phyloP scores from a whole-genome alignment of 2,797 vertebrate species.

The Spea hammondii region DNA sequence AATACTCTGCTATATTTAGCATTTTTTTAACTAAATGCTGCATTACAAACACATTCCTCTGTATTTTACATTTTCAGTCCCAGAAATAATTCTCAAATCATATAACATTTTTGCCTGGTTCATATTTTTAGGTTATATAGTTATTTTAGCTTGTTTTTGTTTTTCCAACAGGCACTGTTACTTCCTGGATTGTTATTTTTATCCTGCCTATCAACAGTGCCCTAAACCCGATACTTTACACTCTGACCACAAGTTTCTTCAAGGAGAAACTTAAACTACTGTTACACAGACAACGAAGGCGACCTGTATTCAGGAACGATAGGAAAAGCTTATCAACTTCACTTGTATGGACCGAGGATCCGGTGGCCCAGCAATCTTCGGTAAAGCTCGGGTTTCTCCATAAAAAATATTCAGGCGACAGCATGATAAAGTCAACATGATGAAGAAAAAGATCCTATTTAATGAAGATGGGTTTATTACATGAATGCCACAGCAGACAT shows the following conservation, averaged over 20 bases:
- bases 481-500: slow-evolving; percentile 25
- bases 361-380: slow-evolving; percentile 44
- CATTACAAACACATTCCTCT: background rate
- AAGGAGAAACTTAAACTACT: slow-evolving; percentile 79
- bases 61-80: background rate
- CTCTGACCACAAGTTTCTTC: slow-evolving; percentile 78
- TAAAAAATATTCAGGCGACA: slow-evolving; percentile 57
- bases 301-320: slow-evolving; percentile 64
- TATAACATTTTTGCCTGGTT: no score
- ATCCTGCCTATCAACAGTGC: slow-evolving; percentile 81
- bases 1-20: no score
- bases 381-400: slow-evolving; percentile 65
- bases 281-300: slow-evolving; percentile 71
- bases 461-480: background rate
- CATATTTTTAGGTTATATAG: no score
- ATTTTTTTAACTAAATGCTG: no score
- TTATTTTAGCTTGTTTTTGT: background rate
- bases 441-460: background rate
- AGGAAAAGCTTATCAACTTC: slow-evolving; percentile 72
- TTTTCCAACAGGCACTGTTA: slow-evolving; percentile 67
- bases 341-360: slow-evolving; percentile 64
- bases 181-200: slow-evolving; percentile 78
- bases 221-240: slow-evolving; percentile 79
- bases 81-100: no score
- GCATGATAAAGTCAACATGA: slow-evolving; percentile 49